A percentile compares a stretch with the other conserved stretches of the same genome.
Conservation (phyloP, 2,888 invertebrate genomes). For the Coecobrya sp. region DNA sequence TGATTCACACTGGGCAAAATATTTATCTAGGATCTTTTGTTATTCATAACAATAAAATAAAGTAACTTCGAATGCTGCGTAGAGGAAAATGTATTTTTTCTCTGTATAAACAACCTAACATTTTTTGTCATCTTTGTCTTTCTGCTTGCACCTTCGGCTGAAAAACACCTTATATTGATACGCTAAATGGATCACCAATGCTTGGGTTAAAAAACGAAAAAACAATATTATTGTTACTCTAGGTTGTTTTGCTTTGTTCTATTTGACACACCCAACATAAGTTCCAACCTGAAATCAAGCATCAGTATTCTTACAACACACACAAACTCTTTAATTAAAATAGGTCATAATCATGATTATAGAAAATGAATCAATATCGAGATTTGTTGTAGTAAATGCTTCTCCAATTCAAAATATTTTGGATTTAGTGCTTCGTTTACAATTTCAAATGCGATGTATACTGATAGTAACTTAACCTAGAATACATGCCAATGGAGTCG, state of each 20-base stretch:
- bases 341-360: too few species aligned
- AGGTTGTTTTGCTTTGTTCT: slow-evolving; percentile 15
- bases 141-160: not conserved
- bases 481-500: too few species aligned
- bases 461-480: not conserved
- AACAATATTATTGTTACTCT: slow-evolving; percentile 72
- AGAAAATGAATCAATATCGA: not conserved
- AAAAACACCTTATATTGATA: not conserved
- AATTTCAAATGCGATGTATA: too few species aligned
- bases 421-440: too few species aligned
- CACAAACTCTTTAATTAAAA: too few species aligned
- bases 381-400: not conserved
- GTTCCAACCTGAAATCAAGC: not conserved
- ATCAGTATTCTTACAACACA: too few species aligned
- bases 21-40: slow-evolving; percentile 64
- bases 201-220: too few species aligned
- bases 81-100: not conserved
- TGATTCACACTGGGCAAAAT: slow-evolving; percentile 61
- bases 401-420: too few species aligned
- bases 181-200: not conserved
- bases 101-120: not conserved
- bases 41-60: not conserved
- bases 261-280: slow-evolving; percentile 53
- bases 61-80: not conserved
- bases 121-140: slow-evolving; percentile 15